Base-by-base conservation (phyloP, 2,888 invertebrate species). In the Linnaemya tessellans region DNA sequence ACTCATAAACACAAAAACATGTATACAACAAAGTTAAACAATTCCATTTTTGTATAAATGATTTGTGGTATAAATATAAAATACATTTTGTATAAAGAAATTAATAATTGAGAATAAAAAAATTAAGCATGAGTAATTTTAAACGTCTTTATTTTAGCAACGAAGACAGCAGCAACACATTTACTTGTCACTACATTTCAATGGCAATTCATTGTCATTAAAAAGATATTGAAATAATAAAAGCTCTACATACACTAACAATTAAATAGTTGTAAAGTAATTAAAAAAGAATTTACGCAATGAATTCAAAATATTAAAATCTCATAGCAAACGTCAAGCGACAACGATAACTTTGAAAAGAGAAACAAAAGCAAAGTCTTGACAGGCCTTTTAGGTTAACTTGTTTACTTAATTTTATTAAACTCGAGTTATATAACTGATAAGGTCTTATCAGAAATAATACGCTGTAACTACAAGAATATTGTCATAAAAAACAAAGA, bases 121-220 rank as follows among this genome's bases (percentile, higher is more conserved):
- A 62, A 60, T 62, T 62, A 35, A 20, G 43, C 60, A 58, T 64
- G 46, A 74, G 62, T 74, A 35, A 56, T 56, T 83, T 78, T 68
- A 46, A 74, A 74, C 79, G 79, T 68, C 84, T 79, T 70, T 62
- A 79, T 79, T 84, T 46, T 22, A 54, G 70, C 60, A 35, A 49
- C 20, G 49, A 22, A 22, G 0, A 60, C n/a, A 71, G 30, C 20
- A 68, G 58, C n/a, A 68, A 41, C 73, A 71, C 58, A 25, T 58
- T 18, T 62, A 75, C 62, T 74, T 79, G 81, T 74, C 79, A 75
- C 79, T 38, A 82, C 74, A 79, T 82, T 65, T 75, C 81, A 67
- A 62, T 60, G 70, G 62, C 70, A 81, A 81, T 85, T 78, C 49
- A 85, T 18, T 73, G 43, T 35, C 64, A 74, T 74, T 81, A 74